These are phyloP conservation scores for Cephalopterus ornatus DNA, from an alignment of 2,113 vertebrate species.

Conservation along the genomic window DNA sequence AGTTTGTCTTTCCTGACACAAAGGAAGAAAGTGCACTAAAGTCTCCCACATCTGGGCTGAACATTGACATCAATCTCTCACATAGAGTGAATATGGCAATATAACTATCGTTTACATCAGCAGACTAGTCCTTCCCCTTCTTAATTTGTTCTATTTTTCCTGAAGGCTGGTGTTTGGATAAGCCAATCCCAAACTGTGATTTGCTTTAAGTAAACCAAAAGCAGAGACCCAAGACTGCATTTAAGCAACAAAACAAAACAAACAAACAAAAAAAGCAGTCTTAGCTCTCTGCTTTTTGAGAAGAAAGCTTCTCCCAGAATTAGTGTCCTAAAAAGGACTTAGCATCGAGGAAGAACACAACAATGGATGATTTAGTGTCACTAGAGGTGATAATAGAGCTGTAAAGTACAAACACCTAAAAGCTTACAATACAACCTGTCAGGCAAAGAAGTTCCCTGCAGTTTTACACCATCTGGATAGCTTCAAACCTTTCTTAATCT, in stretches of 20 bases:
- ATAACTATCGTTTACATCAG: not conserved
- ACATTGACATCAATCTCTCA: not conserved
- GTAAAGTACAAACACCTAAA: slow-evolving; percentile 32
- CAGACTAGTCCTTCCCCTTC: not conserved
- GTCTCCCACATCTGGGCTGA: not conserved
- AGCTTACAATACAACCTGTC: slow-evolving; percentile 19
- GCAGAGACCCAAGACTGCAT: not conserved
- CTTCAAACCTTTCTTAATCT: slow-evolving; percentile 13
- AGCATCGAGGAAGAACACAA: not conserved
- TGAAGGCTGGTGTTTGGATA: not conserved
- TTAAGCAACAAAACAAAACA: not conserved
- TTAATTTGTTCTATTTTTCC: not conserved
- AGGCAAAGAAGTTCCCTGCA: slow-evolving; percentile 33
- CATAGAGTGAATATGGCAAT: not conserved
- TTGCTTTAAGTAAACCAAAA: not conserved
- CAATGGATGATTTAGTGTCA: not conserved
- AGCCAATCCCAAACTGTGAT: not conserved
- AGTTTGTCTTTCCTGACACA: not conserved
- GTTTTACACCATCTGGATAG: slow-evolving; percentile 39
- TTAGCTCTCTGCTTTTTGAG: not conserved
- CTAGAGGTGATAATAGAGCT: slow-evolving; percentile 11
- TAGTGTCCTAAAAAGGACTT: not conserved
- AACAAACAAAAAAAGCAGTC: not conserved
- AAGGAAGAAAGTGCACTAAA: not conserved
- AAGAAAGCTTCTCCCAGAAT: not conserved